A percentile compares a stretch with the other conserved stretches of the same genome.
Conservation (phyloP, 1,140 invertebrate species). For the Micrasema minimum region DNA sequence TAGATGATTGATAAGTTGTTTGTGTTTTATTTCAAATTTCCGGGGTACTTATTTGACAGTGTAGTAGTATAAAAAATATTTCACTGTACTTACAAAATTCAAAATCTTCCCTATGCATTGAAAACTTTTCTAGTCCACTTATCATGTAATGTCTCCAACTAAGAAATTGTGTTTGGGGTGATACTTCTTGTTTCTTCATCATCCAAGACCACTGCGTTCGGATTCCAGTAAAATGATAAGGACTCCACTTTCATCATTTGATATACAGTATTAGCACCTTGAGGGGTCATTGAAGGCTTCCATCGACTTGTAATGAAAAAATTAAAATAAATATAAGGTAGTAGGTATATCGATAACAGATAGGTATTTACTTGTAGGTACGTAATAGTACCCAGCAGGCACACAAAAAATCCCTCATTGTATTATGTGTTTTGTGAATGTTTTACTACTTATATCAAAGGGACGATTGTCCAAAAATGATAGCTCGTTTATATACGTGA, state of each 20-base stretch:
- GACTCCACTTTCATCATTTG: constrained; percentile 83
- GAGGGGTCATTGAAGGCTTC: constrained; percentile 77
- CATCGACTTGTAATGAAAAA: constrained; percentile 73
- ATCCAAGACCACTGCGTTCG: constrained; percentile 66
- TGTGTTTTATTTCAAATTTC: too few relatives aligned
- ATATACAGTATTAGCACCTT: constrained; percentile 74
- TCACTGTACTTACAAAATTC: constrained; percentile 75
- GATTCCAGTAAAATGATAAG: constrained; percentile 82
- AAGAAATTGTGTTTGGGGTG: constrained; percentile 70
- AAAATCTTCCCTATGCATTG: constrained; percentile 77
- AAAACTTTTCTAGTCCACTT: constrained; percentile 79
- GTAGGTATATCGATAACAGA: too few relatives aligned
- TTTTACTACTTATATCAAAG: too few relatives aligned
- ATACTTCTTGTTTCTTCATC: constrained; percentile 64
- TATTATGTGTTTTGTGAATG: too few relatives aligned
- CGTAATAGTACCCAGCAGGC: too few relatives aligned
- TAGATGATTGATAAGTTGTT: too few relatives aligned
- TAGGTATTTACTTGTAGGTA: too few relatives aligned
- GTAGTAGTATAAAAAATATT: constrained; percentile 22
- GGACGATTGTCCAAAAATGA: too few relatives aligned
- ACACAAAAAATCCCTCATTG: too few relatives aligned
- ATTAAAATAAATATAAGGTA: too few relatives aligned
- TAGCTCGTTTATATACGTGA: too few relatives aligned
- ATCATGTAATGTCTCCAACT: constrained; percentile 78
- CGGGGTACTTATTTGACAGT: too few relatives aligned